These are phyloP conservation scores for Babylonia areolata DNA, from an alignment of 1,140 invertebrate genomes.

Conservation along the genomic window DNA sequence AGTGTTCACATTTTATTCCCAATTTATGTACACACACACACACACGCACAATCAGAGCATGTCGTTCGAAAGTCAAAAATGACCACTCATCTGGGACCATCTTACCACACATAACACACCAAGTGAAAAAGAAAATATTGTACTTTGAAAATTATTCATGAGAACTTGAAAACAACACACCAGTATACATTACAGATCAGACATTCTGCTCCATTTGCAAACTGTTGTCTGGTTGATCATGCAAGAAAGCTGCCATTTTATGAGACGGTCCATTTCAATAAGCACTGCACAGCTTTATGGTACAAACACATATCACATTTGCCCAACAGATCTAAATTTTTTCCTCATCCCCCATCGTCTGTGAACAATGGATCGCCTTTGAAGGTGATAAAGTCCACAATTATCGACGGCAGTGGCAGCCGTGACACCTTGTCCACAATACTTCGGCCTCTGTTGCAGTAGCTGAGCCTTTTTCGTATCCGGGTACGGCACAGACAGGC, in stretches of 20 bases:
- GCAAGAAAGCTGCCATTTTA: background rate
- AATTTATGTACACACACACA: no score
- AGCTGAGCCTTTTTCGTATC: conserved; percentile 25
- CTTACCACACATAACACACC: no score
- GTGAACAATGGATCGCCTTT: conserved; percentile 1
- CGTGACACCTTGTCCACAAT: background rate
- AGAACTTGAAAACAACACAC: background rate
- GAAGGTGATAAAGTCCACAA: background rate
- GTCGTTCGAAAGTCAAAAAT: no score
- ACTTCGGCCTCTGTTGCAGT: conserved; percentile 31
- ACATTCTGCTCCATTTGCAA: background rate
- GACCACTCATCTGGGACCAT: background rate
- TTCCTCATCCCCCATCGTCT: background rate
- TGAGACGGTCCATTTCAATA: background rate
- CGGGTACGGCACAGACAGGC: conserved; percentile 14
- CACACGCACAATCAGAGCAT: no score
- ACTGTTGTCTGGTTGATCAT: background rate
- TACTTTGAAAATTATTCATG: background rate
- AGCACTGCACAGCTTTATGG: background rate
- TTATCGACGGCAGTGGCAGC: conserved; percentile 13
- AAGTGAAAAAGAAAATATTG: background rate
- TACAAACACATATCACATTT: background rate
- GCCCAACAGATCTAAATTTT: background rate
- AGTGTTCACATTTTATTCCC: no score
- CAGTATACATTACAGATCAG: background rate